Conservation (phyloP, 1,140 invertebrate genomes). For the Drosophila biarmipes region DNA sequence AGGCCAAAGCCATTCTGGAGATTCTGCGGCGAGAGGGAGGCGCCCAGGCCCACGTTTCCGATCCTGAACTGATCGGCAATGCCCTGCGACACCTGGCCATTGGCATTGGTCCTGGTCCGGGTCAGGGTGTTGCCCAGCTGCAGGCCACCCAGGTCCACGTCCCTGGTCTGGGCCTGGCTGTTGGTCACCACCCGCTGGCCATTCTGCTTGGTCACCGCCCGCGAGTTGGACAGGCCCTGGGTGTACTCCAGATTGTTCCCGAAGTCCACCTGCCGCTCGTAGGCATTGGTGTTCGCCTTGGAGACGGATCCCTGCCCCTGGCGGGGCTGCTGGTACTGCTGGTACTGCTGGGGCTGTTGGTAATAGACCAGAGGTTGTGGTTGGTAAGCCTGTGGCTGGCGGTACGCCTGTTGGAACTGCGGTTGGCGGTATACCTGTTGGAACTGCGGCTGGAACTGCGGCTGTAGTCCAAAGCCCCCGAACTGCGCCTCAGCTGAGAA, state of each 20-base stretch:
- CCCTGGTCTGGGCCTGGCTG: slow-evolving; percentile 62
- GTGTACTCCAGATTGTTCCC: slow-evolving; percentile 68
- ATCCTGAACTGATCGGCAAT: slow-evolving; percentile 71
- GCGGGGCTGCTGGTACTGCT: slow-evolving; percentile 5
- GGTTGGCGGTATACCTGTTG: slow-evolving; percentile 23
- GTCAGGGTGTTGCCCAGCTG: slow-evolving; percentile 77
- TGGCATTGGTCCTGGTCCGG: slow-evolving; percentile 60
- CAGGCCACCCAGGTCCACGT: slow-evolving; percentile 63
- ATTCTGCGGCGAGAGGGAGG: slow-evolving; percentile 68
- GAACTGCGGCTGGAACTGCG: slow-evolving; percentile 21
- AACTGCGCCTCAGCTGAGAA: slow-evolving; percentile 51
- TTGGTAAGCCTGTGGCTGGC: slow-evolving; percentile 14
- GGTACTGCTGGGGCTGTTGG: slow-evolving; percentile 19
- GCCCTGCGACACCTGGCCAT: slow-evolving; percentile 58
- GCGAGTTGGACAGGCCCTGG: slow-evolving; percentile 66
- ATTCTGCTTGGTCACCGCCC: slow-evolving; percentile 67
- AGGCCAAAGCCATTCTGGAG: slow-evolving; percentile 70
- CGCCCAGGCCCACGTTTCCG: slow-evolving; percentile 64
- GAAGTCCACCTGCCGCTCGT: slow-evolving; percentile 68
- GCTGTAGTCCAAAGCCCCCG: slow-evolving; percentile 50
- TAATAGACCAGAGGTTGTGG: slow-evolving; percentile 11
- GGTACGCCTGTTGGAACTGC: slow-evolving; percentile 2
- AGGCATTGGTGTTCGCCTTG: slow-evolving; percentile 67
- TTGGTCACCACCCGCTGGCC: slow-evolving; percentile 65
- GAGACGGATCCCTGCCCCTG: slow-evolving; percentile 64